Percentiles rank a stretch among this genome's conserved stretches.
Evolutionary conservation across 2,888 invertebrate species (phyloP).

Genomic region (Troglohyphantes excavatus): DNA sequence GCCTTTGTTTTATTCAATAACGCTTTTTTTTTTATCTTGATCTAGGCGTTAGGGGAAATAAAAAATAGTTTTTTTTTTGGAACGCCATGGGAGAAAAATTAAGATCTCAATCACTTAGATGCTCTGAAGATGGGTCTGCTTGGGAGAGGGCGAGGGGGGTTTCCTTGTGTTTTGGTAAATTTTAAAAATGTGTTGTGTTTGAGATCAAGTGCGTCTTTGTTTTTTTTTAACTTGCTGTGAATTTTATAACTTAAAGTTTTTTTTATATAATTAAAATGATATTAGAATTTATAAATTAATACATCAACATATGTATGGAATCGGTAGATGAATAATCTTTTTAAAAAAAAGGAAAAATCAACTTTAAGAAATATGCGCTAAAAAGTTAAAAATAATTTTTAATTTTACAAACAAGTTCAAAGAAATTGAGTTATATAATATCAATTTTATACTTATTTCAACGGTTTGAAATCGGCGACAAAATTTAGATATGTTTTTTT

Average conservation of each 20-base stretch:
- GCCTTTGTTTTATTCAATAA: constrained; percentile 59
- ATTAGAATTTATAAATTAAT: not conserved
- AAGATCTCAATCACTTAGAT: constrained; percentile 41
- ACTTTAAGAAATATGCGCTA: no score
- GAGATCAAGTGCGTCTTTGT: not conserved
- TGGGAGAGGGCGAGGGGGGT: not conserved
- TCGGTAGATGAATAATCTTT: no score
- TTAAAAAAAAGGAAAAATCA: no score
- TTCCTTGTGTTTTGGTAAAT: not conserved
- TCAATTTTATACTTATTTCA: no score
- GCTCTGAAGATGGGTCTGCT: not conserved
- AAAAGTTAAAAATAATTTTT: no score
- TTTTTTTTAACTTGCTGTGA: not conserved
- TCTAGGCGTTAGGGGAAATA: not conserved
- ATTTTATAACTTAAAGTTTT: not conserved
- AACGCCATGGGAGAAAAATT: constrained; percentile 21
- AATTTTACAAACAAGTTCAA: no score
- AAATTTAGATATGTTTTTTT: no score
- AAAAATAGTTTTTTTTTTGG: constrained; percentile 17
- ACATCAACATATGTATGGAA: not conserved
- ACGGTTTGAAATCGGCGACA: no score
- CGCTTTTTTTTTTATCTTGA: constrained; percentile 22
- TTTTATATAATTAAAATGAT: not conserved
- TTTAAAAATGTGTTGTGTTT: not conserved
- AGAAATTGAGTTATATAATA: no score